Percentiles rank a stretch among this genome's conserved stretches.
phyloP scores from a whole-genome alignment of 2,888 invertebrate species.

The Autographa pulchrina region DNA sequence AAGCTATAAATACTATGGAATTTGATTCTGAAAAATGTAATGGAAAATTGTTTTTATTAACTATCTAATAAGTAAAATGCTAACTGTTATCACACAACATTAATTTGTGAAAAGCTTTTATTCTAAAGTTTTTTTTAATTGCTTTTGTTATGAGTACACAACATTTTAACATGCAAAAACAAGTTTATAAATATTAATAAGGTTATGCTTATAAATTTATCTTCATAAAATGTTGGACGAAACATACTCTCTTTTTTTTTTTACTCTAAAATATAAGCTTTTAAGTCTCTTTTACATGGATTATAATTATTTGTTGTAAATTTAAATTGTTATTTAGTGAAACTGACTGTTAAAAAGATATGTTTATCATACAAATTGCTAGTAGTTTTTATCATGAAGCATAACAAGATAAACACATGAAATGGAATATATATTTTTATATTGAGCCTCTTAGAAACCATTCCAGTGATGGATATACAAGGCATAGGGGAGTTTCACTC shows the following conservation, averaged over 20 bases:
- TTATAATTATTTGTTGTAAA: neutral
- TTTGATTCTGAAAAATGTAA: neutral
- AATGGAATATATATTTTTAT: conserved; percentile 6
- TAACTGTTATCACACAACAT: conserved; percentile 1
- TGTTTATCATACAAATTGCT: neutral
- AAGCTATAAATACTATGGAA: conserved; percentile 36
- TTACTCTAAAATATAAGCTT: neutral
- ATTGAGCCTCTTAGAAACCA: conserved; percentile 28
- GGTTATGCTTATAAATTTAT: no score
- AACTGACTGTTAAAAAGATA: neutral
- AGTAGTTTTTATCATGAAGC: neutral
- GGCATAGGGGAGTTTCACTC: conserved; percentile 54
- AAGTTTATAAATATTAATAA: neutral
- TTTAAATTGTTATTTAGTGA: neutral
- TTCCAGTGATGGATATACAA: conserved; percentile 53
- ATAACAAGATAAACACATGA: neutral
- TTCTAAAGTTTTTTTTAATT: neutral
- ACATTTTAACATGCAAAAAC: neutral
- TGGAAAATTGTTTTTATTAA: neutral
- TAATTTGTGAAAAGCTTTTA: neutral
- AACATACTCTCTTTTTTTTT: no score
- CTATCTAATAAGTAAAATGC: neutral
- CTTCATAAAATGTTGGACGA: neutral
- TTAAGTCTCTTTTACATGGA: neutral
- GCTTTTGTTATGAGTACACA: neutral